These are phyloP conservation scores for Erpobdella octoculata DNA, from an alignment of 2,888 invertebrate genomes.

Conservation along the genomic window DNA sequence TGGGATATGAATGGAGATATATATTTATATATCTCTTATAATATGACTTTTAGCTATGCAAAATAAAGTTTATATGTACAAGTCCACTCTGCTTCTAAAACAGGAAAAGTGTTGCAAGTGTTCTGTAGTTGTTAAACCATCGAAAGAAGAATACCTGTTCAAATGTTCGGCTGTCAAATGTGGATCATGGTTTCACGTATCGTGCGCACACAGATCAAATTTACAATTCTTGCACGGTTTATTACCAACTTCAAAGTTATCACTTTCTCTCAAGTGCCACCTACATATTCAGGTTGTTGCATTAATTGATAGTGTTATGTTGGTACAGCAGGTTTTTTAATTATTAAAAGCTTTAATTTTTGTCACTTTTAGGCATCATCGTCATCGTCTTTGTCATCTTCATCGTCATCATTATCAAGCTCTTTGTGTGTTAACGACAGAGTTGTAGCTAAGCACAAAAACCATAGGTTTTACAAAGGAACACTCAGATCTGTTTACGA, in stretches of 20 bases:
- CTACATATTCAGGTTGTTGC: not conserved
- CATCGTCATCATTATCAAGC: not conserved
- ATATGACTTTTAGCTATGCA: no score
- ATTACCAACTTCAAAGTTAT: not conserved
- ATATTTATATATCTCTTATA: no score
- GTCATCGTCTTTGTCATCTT: not conserved
- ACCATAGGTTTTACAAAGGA: slow-evolving; percentile 56
- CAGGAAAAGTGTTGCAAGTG: slow-evolving; percentile 7
- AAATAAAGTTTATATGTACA: no score
- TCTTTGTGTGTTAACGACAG: slow-evolving; percentile 37
- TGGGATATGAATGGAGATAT: no score
- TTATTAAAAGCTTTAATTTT: not conserved
- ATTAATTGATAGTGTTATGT: not conserved
- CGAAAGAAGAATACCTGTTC: not conserved
- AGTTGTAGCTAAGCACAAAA: slow-evolving; percentile 61
- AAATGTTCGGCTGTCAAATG: slow-evolving; percentile 6
- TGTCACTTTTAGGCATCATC: not conserved
- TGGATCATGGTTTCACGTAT: not conserved
- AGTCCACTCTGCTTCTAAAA: not conserved
- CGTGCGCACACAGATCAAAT: slow-evolving; percentile 6
- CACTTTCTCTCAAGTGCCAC: not conserved
- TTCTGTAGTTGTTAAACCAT: not conserved
- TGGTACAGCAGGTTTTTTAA: not conserved
- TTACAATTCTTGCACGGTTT: not conserved
- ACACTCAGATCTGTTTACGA: slow-evolving; percentile 55